Percentiles rank a stretch among this genome's conserved stretches.
phyloP scores from a whole-genome alignment of 2,888 invertebrate species.

The Octonoba sinensis region DNA sequence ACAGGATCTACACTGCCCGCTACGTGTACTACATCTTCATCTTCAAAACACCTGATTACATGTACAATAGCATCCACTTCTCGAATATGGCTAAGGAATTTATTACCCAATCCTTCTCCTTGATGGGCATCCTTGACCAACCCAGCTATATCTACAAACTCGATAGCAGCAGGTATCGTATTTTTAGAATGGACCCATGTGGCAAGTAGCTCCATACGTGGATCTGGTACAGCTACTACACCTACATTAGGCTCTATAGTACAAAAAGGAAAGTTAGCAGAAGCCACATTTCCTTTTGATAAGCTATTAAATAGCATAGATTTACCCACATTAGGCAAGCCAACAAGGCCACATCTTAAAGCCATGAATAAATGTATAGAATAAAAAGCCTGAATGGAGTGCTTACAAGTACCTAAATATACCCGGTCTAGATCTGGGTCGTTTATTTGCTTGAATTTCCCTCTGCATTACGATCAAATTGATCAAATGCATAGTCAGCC shows the following conservation, averaged over 20 bases:
- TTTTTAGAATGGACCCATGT: constrained; percentile 37
- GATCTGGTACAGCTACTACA: constrained; percentile 47
- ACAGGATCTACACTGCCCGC: constrained; percentile 56
- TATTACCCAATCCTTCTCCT: constrained; percentile 66
- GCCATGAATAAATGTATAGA: too few relatives aligned
- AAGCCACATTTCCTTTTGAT: constrained; percentile 6
- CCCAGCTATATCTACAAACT: constrained; percentile 65
- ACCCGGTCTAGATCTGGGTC: too few relatives aligned
- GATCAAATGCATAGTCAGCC: too few relatives aligned
- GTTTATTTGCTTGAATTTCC: too few relatives aligned
- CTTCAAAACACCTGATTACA: constrained; percentile 66
- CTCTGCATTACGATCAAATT: too few relatives aligned
- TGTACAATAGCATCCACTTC: constrained; percentile 65
- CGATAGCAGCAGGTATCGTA: constrained; percentile 27
- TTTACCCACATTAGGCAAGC: constrained; percentile 6
- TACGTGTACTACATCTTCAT: constrained; percentile 65
- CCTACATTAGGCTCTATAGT: constrained; percentile 63
- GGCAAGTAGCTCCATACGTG: constrained; percentile 37
- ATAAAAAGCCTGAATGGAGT: too few relatives aligned
- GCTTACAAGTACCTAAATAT: too few relatives aligned
- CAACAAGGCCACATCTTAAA: too few relatives aligned
- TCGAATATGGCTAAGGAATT: constrained; percentile 64
- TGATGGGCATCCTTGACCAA: constrained; percentile 64
- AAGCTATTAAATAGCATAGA: not conserved
- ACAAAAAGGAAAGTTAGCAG: constrained; percentile 64